phyloP scores from a whole-genome alignment of 2,797 vertebrate species.

The Gorsachius magnificus region DNA sequence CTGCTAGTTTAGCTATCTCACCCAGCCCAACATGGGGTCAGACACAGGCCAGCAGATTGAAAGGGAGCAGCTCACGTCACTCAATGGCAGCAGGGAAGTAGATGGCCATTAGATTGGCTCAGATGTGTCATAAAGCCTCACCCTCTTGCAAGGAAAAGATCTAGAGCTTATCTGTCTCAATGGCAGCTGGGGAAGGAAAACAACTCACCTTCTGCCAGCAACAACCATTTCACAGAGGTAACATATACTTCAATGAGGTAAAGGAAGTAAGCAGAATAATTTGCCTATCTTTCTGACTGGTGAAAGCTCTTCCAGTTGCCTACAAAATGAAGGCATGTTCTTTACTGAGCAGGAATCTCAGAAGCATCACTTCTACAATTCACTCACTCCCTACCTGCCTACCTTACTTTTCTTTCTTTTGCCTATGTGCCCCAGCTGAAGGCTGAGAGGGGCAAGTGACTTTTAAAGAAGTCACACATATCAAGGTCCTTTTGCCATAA shows the following conservation, averaged over 20 bases:
- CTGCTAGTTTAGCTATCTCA: slow-evolving; percentile 1
- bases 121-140: neutral
- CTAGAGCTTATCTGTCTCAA: neutral
- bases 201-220: accelerated
- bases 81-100: neutral
- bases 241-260: neutral
- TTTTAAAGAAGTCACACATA: neutral
- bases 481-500: neutral
- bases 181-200: neutral
- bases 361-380: neutral
- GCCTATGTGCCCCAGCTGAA: neutral
- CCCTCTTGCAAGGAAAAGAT: neutral
- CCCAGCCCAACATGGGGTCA: neutral
- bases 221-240: neutral
- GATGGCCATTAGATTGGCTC: neutral
- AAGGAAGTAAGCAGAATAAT: neutral
- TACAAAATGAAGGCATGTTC: neutral
- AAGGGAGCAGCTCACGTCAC: neutral
- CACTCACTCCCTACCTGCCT: neutral
- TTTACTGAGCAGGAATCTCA: neutral
- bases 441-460: neutral
- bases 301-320: neutral
- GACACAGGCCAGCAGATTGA: neutral
- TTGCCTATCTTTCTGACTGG: neutral
- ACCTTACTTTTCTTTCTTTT: neutral